Base-by-base conservation (phyloP, 64 coral and sea anemone genomes). In the Montipora cactus region DNA sequence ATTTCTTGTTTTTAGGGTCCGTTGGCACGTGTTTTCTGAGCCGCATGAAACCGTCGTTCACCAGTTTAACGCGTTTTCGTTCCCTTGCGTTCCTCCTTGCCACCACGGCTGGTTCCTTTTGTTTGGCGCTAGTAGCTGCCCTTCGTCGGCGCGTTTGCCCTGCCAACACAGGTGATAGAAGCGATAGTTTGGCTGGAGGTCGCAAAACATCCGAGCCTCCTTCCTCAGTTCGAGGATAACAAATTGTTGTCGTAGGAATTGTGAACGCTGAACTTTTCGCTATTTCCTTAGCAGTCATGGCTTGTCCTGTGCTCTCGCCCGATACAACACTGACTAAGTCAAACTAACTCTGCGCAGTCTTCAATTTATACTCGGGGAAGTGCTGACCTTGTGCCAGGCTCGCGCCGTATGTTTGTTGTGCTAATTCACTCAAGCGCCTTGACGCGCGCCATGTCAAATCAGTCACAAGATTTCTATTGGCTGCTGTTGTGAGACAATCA, bases 1-100 rank as follows among this genome's bases (percentile, higher is more conserved):
- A 72, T 96, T 99, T 99, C 89, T 99, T 99, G 81, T 99, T 99
- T 81, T 99, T 99, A 44, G 97, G 97, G 49, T 99, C 97, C 71
- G 97, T 99, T 15, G 97, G 97, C 45, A 99, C 97, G 77, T 99
- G 97, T 92, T 99, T 99, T 79, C 97, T 79, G 44, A 99, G 79
- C 2, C 97, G 89, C 79, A 94, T 92, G 84, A 99, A 99, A 46
- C 97, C 97, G 75, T 99, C 97, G 67, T 99, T 99, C 5, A 99
- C 97, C 19, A 99, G 89, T 90, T 99, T 99, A 22, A 99, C 97
- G 89, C 97, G 83, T 62, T 96, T 94, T 88, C 97, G 48, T 51
- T 99, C 97, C 57, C 97, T 79, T 19, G 97, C 97, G 74, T 99
- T 99, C 61, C 97, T 67, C 61, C 97, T 89, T 18, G 97, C 97